Percentiles rank a stretch among this genome's conserved stretches.
Conservation (phyloP, 2,113 vertebrate species). For the Gymnorhina tibicen region DNA sequence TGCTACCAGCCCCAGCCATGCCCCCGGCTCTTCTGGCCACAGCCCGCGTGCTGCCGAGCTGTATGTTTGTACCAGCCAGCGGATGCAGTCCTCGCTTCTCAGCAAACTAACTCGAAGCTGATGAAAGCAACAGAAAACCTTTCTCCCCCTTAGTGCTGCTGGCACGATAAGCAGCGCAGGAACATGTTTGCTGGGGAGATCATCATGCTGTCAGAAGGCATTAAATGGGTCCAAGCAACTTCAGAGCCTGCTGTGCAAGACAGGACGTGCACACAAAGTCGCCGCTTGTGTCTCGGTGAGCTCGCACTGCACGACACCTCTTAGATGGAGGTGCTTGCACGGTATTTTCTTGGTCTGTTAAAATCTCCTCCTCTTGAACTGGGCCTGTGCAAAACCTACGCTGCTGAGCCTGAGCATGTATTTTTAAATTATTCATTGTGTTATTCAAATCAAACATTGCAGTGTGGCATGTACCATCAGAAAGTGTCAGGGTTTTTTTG, state of each 20-base stretch:
- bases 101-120: background rate
- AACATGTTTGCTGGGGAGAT: background rate
- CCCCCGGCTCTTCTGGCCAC: background rate
- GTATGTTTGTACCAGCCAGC: rapidly evolving
- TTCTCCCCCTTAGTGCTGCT: background rate
- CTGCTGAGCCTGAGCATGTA: background rate
- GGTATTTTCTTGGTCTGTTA: background rate
- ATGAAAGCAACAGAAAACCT: background rate
- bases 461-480: background rate
- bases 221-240: background rate
- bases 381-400: rapidly evolving
- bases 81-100: background rate
- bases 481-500: rapidly evolving
- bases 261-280: background rate
- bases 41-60: rapidly evolving
- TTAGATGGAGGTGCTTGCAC: background rate
- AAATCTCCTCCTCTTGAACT: background rate
- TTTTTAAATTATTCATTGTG: background rate
- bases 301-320: background rate
- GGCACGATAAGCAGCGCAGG: background rate
- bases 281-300: rapidly evolving
- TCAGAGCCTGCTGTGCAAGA: background rate
- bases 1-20: background rate
- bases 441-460: background rate
- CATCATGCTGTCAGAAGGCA: background rate